A percentile compares a stretch with the other conserved stretches of the same genome.
These are phyloP conservation scores for Zaprionus gabonicus DNA, from an alignment of 1,140 invertebrate species.

Conservation along the genomic window DNA sequence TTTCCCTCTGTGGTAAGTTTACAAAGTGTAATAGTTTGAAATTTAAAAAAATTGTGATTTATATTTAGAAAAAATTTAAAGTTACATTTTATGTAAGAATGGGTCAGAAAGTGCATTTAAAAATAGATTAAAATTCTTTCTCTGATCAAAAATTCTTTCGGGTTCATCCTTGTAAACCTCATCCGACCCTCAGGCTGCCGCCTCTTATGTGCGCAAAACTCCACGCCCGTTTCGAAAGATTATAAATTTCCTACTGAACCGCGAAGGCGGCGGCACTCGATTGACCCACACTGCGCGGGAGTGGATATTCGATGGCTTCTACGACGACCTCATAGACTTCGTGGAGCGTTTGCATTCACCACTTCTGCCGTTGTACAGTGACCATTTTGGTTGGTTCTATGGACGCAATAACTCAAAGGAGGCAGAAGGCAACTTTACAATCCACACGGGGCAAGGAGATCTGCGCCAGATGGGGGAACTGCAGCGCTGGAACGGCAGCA, in stretches of 20 bases:
- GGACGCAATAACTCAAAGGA: conserved; percentile 88
- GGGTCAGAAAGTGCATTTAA: no score
- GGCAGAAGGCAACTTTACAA: conserved; percentile 90
- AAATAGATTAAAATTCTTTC: neutral
- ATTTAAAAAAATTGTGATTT: no score
- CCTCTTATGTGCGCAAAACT: conserved; percentile 85
- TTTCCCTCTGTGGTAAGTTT: conserved; percentile 89
- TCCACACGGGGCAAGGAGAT: conserved; percentile 88
- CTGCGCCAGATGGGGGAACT: conserved; percentile 88
- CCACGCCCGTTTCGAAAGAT: conserved; percentile 83
- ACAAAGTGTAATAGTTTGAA: neutral
- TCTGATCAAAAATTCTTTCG: neutral
- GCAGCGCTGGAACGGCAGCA: conserved; percentile 88
- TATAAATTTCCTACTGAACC: conserved; percentile 86
- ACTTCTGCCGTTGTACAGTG: conserved; percentile 86
- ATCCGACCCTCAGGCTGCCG: conserved; percentile 86
- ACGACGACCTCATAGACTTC: conserved; percentile 88
- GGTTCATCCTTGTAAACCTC: neutral
- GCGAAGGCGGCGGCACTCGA: conserved; percentile 85
- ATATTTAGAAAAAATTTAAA: no score
- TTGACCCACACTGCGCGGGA: conserved; percentile 87
- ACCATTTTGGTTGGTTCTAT: conserved; percentile 92
- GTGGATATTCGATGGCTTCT: conserved; percentile 90
- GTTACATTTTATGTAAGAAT: no score
- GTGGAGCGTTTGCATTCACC: conserved; percentile 86